phyloP scores from a whole-genome alignment of 2,113 vertebrate genomes.

The Phaetusa simplex region DNA sequence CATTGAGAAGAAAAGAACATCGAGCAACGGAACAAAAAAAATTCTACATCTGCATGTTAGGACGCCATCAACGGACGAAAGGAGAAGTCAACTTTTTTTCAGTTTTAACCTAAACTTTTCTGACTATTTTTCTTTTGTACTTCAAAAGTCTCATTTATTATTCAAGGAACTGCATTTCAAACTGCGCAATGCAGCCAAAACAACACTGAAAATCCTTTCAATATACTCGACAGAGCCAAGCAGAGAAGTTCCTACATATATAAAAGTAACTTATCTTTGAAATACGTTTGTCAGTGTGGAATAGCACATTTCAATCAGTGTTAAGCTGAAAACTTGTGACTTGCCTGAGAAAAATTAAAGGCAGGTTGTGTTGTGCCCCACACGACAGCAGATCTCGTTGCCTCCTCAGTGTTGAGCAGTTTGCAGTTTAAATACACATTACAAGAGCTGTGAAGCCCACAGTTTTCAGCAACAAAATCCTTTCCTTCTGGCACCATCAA shows the following conservation, averaged over 20 bases:
- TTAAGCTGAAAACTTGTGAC: background rate
- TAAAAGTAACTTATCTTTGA: background rate
- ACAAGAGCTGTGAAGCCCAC: constrained; percentile 53
- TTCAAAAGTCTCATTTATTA: background rate
- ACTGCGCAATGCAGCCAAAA: background rate
- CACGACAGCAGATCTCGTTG: constrained; percentile 77
- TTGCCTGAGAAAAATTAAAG: constrained; percentile 90
- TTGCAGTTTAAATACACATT: constrained; percentile 92
- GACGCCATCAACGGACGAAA: background rate
- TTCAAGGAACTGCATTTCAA: background rate
- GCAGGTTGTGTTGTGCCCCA: constrained; percentile 85
- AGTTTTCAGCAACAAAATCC: constrained; percentile 72
- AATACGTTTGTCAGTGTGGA: background rate
- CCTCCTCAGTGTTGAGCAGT: constrained; percentile 86
- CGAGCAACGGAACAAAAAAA: background rate
- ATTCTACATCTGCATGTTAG: background rate
- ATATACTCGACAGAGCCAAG: background rate
- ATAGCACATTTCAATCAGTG: background rate
- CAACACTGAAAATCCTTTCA: background rate
- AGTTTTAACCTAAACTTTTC: background rate
- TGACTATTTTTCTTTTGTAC: background rate
- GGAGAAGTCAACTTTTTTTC: background rate
- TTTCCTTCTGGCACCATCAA: constrained; percentile 91
- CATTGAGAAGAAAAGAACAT: background rate
- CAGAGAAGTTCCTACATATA: fast-evolving